Conservation (phyloP, 2,113 vertebrate species). For the Pseudorasbora parva region DNA sequence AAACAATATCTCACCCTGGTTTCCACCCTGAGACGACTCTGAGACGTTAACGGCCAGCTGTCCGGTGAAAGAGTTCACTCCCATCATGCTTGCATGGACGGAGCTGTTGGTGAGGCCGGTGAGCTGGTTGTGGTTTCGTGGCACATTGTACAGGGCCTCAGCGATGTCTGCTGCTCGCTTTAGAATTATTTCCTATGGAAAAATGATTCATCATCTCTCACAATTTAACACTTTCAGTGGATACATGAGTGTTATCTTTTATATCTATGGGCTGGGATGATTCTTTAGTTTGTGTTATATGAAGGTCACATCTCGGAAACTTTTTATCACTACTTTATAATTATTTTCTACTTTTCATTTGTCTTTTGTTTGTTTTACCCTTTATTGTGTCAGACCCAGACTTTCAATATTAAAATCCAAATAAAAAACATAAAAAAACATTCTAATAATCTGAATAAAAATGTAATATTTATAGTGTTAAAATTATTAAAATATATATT, state of each 20-base stretch:
- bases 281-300: not conserved
- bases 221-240: conserved; percentile 16
- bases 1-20: conserved; percentile 83
- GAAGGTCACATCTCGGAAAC: not conserved
- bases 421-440: not conserved
- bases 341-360: not conserved
- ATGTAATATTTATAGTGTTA: not conserved
- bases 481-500: not conserved
- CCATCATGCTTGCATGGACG: conserved; percentile 94
- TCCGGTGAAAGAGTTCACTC: conserved; percentile 95
- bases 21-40: conserved; percentile 88
- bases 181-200: conserved; percentile 91
- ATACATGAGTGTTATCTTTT: not conserved
- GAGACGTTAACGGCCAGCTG: conserved; percentile 97
- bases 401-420: not conserved
- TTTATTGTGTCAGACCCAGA: not conserved
- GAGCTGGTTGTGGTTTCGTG: conserved; percentile 95
- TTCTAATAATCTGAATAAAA: not conserved
- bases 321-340: not conserved
- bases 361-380: not conserved
- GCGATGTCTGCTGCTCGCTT: conserved; percentile 98
- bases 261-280: not conserved
- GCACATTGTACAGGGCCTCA: conserved; percentile 97
- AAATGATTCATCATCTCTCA: conserved; percentile 31
- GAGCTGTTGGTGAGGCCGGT: conserved; percentile 87